Base-by-base conservation (phyloP, 2,888 invertebrate species). In the Agrypnus murinus region DNA sequence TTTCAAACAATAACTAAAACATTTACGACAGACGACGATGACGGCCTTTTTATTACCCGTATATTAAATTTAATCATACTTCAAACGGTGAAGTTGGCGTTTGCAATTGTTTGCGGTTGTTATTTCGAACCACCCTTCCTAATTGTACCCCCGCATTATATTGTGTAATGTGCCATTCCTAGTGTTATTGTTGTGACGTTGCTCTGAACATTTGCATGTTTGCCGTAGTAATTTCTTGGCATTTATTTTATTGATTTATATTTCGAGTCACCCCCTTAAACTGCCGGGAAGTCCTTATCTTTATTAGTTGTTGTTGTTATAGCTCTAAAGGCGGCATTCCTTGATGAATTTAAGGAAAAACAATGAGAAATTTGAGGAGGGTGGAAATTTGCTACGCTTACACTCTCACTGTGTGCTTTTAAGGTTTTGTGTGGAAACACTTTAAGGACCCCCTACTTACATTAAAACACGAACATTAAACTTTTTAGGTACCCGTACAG, bases 61-160 rank as follows among this genome's bases (percentile, higher is more conserved):
- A 71, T 69, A 74, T 74, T 74, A 74, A 74, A 74, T 71, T 74
- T 74, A 74, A 74, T 71, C 64, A 71, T 67, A 71, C 73, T 71
- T 70, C 64, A 74, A 72, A 72, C 66, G 45, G 66, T 58, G 69
- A 69, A 71, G 65, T 67, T 69, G 53, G 72, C 64, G 59, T 69
- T 12, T 69, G 66, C 66, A 72, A 72, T 72, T 72, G 69, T 74
- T 69, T 65, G 67, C 62, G 69, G 69, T 69, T 69, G 69, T 69
- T 69, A 69, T 72, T 74, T 67, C 69, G 64, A 60, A 69, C 69
- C 67, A 64, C 72, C 72, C 71, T 64, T 71, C 63, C 65, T 71
- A 64, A 69, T 72, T 69, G 69, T 65, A 38, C 64, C 73, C 73
- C 70, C 68, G 70, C 64, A 71, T 70, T 71, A 65, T 73, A 68